phyloP scores from a whole-genome alignment of 2,797 vertebrate genomes.

The Eulemur albifrons region DNA sequence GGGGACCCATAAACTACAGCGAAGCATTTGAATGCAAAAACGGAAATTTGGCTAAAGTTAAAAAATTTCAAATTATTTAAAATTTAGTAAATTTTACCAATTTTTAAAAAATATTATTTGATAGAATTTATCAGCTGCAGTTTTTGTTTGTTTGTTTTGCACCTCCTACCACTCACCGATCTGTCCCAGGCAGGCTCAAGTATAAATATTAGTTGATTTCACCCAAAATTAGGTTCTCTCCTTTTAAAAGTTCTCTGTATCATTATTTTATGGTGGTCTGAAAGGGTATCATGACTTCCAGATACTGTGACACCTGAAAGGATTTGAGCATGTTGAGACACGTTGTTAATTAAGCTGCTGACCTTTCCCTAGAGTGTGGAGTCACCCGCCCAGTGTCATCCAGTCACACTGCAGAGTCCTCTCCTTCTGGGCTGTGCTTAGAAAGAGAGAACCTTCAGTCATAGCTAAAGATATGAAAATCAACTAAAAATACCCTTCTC shows the following conservation, averaged over 20 bases:
- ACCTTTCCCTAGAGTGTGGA: neutral
- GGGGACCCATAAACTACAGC: neutral
- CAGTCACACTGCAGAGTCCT: neutral
- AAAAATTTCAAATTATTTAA: neutral
- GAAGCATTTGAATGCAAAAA: neutral
- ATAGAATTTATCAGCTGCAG: conserved; percentile 30
- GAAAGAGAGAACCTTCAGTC: neutral
- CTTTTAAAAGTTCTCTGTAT: neutral
- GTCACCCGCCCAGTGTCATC: neutral
- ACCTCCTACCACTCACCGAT: neutral
- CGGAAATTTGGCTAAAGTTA: neutral
- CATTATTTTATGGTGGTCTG: neutral
- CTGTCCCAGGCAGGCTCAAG: conserved; percentile 35
- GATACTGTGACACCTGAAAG: neutral
- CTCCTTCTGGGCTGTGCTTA: neutral
- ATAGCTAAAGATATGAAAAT: neutral
- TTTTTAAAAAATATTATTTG: conserved; percentile 19
- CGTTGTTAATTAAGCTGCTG: neutral
- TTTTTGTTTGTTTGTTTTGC: neutral
- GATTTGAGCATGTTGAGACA: neutral
- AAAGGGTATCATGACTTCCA: neutral
- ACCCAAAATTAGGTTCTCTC: neutral
- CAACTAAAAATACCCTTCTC: neutral
- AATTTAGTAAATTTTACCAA: neutral
- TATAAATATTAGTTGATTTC: neutral